These are phyloP conservation scores for Xestia c-nigrum DNA, from an alignment of 2,888 invertebrate genomes.

Conservation along the genomic window DNA sequence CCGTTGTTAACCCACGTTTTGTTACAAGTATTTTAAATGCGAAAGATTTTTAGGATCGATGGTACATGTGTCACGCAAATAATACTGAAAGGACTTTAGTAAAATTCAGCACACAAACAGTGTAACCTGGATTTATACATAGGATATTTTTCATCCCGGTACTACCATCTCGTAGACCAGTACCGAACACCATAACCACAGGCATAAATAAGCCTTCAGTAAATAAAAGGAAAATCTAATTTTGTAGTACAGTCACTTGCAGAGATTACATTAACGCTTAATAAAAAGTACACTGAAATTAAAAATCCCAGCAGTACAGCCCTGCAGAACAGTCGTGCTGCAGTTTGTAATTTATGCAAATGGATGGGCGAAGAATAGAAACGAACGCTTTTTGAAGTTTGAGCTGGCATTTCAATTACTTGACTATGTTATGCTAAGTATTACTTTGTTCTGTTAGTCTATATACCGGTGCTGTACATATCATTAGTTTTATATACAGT, in stretches of 20 bases:
- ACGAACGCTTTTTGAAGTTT: slow-evolving; percentile 39
- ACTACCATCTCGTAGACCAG: too few relatives aligned
- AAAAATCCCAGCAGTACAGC: slow-evolving; percentile 35
- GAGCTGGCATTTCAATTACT: slow-evolving; percentile 43
- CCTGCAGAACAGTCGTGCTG: slow-evolving; percentile 11
- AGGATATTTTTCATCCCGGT: too few relatives aligned
- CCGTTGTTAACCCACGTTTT: too few relatives aligned
- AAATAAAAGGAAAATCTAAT: background rate
- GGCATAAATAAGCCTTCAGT: background rate
- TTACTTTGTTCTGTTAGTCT: slow-evolving; percentile 1
- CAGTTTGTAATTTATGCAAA: slow-evolving; percentile 58
- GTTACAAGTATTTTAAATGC: too few relatives aligned
- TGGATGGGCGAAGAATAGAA: slow-evolving; percentile 41
- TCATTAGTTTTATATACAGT: background rate
- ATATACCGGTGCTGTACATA: background rate
- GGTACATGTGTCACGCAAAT: too few relatives aligned
- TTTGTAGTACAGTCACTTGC: background rate
- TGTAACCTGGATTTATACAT: too few relatives aligned
- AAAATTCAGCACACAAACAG: too few relatives aligned
- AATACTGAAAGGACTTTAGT: too few relatives aligned
- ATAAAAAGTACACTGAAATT: slow-evolving; percentile 37
- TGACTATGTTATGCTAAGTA: slow-evolving; percentile 8
- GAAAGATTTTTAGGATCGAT: too few relatives aligned
- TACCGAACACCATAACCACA: too few relatives aligned
- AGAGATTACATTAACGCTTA: slow-evolving; percentile 20